A percentile compares a stretch with the other conserved stretches of the same genome.
Conservation (phyloP, 2,797 vertebrate genomes). For the Champsocephalus gunnari region DNA sequence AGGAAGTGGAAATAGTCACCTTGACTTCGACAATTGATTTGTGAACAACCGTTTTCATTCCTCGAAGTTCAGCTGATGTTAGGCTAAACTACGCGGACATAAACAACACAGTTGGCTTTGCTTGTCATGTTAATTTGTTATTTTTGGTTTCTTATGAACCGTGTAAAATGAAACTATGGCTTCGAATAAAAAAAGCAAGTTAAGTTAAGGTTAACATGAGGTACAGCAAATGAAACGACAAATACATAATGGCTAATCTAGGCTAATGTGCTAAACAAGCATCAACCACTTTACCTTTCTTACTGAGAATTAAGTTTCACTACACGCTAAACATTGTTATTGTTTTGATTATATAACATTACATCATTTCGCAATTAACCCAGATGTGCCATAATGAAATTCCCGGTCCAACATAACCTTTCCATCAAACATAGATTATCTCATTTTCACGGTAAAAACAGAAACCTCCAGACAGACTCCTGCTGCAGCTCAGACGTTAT, state of each 20-base stretch:
- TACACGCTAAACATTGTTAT: background rate
- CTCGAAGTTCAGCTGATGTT: too few species aligned
- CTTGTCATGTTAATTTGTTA: too few species aligned
- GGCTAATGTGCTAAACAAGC: too few species aligned
- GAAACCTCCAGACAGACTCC: slow-evolving; percentile 39
- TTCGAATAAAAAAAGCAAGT: too few species aligned
- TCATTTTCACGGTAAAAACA: slow-evolving; percentile 48
- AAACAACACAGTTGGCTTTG: too few species aligned
- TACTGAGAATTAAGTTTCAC: background rate
- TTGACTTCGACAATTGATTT: too few species aligned
- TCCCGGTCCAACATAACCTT: slow-evolving; percentile 6
- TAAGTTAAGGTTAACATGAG: background rate
- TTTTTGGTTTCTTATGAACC: too few species aligned
- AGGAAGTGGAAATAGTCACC: too few species aligned
- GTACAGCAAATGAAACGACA: background rate
- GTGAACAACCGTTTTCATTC: too few species aligned
- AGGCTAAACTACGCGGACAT: too few species aligned
- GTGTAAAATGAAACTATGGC: too few species aligned
- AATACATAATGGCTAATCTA: background rate
- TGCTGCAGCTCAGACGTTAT: slow-evolving; percentile 36
- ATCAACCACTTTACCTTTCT: background rate
- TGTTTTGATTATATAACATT: background rate
- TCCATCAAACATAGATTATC: slow-evolving; percentile 42
- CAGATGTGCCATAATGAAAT: background rate
- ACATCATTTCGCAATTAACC: background rate